phyloP scores from a whole-genome alignment of 2,797 vertebrate species.

The Acanthurus leucopareius region DNA sequence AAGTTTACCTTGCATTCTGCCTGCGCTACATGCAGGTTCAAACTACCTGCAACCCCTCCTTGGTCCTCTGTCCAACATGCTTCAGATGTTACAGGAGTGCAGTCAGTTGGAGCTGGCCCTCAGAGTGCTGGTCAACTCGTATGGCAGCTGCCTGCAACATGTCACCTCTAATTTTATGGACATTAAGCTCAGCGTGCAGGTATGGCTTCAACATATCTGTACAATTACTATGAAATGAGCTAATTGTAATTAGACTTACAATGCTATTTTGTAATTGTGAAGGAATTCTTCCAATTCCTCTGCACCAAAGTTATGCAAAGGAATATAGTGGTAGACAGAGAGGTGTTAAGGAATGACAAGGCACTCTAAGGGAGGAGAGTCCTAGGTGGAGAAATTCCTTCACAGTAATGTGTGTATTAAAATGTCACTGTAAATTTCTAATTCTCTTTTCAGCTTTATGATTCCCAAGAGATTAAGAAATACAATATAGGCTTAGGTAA shows the following conservation, averaged over 20 bases:
- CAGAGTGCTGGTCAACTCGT: slow-evolving; percentile 86
- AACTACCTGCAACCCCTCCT: slow-evolving; percentile 84
- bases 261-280: too few species aligned
- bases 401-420: not conserved
- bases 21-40: slow-evolving; percentile 59
- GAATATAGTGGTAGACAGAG: too few species aligned
- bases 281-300: too few species aligned
- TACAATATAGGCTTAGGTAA: slow-evolving; percentile 81
- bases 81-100: slow-evolving; percentile 93
- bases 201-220: slow-evolving; percentile 57
- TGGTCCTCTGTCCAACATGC: slow-evolving; percentile 84
- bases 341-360: too few species aligned
- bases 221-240: not conserved
- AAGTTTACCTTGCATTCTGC: not conserved
- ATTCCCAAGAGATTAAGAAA: slow-evolving; percentile 76
- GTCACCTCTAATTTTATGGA: slow-evolving; percentile 89
- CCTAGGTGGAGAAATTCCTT: too few species aligned
- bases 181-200: slow-evolving; percentile 85
- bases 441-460: slow-evolving; percentile 83
- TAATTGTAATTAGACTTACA: too few species aligned
- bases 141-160: slow-evolving; percentile 91
- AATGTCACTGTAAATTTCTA: not conserved
- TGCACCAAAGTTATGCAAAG: too few species aligned
- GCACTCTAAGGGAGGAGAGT: too few species aligned
- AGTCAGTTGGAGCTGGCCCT: slow-evolving; percentile 94